Percentiles rank a stretch among this genome's conserved stretches.
These are phyloP conservation scores for Pterocles burchelli DNA, from an alignment of 2,113 vertebrate genomes.

Conservation along the genomic window DNA sequence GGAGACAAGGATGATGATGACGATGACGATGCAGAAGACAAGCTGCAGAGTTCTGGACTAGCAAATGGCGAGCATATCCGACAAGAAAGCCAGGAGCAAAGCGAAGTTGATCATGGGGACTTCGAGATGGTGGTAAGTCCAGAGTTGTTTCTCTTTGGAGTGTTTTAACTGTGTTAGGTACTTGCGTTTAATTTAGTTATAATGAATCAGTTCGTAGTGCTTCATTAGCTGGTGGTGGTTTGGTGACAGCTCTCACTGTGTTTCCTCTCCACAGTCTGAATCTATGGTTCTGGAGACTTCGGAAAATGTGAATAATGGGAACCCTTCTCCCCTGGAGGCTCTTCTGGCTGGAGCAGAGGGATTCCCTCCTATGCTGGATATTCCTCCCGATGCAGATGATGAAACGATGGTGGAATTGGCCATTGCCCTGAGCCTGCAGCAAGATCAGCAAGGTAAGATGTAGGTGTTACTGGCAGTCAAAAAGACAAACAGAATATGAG, in stretches of 20 bases:
- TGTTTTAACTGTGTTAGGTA: not conserved
- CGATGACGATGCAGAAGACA: constrained; percentile 93
- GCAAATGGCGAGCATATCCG: constrained; percentile 86
- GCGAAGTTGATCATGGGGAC: constrained; percentile 94
- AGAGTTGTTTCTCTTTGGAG: not conserved
- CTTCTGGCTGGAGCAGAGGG: constrained; percentile 95
- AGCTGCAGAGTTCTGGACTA: constrained; percentile 91
- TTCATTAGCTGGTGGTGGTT: not conserved
- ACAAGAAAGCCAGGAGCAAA: constrained; percentile 95
- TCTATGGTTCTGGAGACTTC: constrained; percentile 98
- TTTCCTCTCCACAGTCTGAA: constrained; percentile 82
- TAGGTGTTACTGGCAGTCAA: not conserved
- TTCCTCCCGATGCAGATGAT: constrained; percentile 97
- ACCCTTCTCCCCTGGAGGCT: constrained; percentile 95
- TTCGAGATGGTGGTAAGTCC: constrained; percentile 98
- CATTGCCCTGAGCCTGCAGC: constrained; percentile 96
- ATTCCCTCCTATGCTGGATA: constrained; percentile 98
- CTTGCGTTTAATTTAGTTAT: not conserved
- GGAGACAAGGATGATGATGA: constrained; percentile 99
- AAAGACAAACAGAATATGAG: not conserved
- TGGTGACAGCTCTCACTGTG: not conserved
- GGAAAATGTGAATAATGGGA: constrained; percentile 95
- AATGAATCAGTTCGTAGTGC: not conserved
- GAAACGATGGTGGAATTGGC: constrained; percentile 99
- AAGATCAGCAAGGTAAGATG: constrained; percentile 93